These are phyloP conservation scores for Mesitornis unicolor DNA, from an alignment of 2,113 vertebrate genomes.

Conservation along the genomic window DNA sequence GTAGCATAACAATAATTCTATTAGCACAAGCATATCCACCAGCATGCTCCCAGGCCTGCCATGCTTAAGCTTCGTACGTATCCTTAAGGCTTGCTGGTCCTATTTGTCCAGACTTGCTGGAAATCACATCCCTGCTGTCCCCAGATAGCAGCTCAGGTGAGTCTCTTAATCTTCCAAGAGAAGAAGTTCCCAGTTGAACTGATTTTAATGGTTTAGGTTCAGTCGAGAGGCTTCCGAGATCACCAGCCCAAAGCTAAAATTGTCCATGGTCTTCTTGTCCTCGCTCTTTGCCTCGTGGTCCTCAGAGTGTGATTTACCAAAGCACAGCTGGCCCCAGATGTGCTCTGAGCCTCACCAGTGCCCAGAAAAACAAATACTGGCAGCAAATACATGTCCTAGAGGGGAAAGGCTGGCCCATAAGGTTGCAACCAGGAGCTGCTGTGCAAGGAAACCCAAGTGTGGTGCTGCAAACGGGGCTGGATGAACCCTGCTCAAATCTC, in stretches of 20 bases:
- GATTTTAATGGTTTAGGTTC: neutral
- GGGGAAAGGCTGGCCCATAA: neutral
- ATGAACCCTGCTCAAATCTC: neutral
- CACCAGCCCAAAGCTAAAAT: neutral
- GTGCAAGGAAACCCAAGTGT: neutral
- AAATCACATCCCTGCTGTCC: neutral
- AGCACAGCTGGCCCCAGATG: neutral
- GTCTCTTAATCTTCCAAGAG: neutral
- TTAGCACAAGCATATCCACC: neutral
- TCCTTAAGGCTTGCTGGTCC: neutral
- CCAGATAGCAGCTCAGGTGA: too few relatives aligned
- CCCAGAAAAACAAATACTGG: neutral
- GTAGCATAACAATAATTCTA: neutral
- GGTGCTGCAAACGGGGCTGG: neutral
- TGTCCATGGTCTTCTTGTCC: neutral
- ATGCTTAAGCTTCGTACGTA: neutral
- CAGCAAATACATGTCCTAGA: neutral
- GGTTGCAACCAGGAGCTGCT: neutral
- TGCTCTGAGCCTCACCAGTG: neutral
- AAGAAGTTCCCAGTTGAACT: neutral
- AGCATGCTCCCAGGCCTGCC: neutral
- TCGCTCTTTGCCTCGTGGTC: rapidly evolving
- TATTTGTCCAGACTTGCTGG: neutral
- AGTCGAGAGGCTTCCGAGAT: neutral
- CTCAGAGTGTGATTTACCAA: neutral